Percentiles rank a stretch among this genome's conserved stretches.
These are phyloP conservation scores for Murina feae DNA, from an alignment of 2,113 vertebrate species.

Conservation along the genomic window DNA sequence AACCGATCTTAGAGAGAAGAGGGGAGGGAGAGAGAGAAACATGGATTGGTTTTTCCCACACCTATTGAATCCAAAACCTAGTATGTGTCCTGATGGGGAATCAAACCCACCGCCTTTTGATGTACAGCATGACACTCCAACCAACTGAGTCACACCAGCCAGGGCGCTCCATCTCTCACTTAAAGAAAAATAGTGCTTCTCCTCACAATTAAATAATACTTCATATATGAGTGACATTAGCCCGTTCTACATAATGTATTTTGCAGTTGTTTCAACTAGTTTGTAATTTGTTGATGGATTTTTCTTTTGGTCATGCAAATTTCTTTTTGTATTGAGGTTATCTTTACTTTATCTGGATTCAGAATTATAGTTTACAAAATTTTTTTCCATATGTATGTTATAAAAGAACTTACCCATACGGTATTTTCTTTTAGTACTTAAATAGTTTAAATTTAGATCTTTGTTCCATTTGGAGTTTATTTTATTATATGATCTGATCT, in stretches of 20 bases:
- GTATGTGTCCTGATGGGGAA: background rate
- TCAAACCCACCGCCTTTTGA: background rate
- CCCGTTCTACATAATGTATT: background rate
- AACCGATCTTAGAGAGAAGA: background rate
- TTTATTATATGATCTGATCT: background rate
- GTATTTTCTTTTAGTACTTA: background rate
- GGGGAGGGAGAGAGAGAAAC: background rate
- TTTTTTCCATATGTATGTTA: background rate
- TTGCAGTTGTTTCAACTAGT: background rate
- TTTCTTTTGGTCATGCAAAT: background rate
- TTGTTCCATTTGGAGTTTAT: background rate
- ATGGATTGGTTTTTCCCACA: background rate
- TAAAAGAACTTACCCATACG: background rate
- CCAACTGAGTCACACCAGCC: no score
- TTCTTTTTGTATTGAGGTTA: background rate
- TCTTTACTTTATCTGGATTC: background rate
- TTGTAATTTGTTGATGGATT: slow-evolving; percentile 17
- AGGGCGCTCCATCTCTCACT: background rate
- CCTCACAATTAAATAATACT: background rate
- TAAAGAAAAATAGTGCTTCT: background rate
- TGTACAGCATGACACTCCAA: background rate
- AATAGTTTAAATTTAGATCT: background rate
- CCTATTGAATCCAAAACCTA: no score
- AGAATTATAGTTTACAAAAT: background rate
- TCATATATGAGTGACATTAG: background rate